Conservation (phyloP, 2,113 vertebrate genomes). For the Platichthys flesus region DNA sequence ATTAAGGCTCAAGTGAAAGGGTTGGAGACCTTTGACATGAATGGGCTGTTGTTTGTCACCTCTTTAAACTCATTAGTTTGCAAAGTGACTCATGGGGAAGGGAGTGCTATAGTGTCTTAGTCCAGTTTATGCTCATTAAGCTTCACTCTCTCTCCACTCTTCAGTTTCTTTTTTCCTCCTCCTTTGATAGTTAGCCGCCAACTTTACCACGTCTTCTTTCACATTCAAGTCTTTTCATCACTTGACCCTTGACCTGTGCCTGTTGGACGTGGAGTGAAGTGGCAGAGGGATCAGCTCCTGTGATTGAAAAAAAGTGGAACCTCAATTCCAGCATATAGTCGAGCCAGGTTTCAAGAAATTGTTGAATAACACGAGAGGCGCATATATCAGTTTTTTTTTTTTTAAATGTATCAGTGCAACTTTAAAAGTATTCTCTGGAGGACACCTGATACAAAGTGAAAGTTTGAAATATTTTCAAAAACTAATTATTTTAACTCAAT, state of each 20-base stretch:
- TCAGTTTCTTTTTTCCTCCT: neutral
- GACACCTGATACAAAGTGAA: too few species aligned
- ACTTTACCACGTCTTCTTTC: neutral
- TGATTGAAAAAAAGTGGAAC: too few species aligned
- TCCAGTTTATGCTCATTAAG: constrained; percentile 26
- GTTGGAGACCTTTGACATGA: constrained; percentile 37
- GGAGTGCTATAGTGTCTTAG: constrained; percentile 4
- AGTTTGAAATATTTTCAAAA: too few species aligned
- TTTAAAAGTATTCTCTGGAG: too few species aligned
- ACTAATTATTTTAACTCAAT: too few species aligned
- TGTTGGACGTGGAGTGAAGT: too few species aligned
- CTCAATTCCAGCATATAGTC: too few species aligned
- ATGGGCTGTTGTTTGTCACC: constrained; percentile 29
- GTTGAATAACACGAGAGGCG: neutral
- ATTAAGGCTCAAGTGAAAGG: constrained; percentile 13
- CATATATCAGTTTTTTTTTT: too few species aligned
- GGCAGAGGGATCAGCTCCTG: too few species aligned
- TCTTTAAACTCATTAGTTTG: constrained; percentile 31
- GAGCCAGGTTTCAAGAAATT: neutral
- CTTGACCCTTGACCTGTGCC: too few species aligned
- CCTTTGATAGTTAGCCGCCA: neutral
- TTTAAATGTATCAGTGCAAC: too few species aligned
- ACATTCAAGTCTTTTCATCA: neutral
- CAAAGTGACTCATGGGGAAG: neutral
- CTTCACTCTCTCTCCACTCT: neutral